Conservation (phyloP, 2,113 vertebrate species). For the Rhombomys opimus region DNA sequence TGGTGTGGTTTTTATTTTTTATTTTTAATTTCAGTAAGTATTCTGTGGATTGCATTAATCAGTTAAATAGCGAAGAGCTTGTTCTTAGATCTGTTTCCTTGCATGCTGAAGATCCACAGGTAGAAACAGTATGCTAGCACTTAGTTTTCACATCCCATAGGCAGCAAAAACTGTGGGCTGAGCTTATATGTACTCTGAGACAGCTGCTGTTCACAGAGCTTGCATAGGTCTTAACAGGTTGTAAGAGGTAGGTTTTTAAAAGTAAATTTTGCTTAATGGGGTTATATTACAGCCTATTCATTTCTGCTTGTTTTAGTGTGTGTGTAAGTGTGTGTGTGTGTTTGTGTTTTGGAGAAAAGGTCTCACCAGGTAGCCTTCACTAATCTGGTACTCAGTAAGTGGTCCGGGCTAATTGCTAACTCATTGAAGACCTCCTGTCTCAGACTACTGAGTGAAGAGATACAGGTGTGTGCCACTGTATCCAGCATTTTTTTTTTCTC, state of each 20-base stretch:
- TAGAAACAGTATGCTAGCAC: background rate
- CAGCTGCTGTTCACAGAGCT: background rate
- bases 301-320: background rate
- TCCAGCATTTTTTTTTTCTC: background rate
- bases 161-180: background rate
- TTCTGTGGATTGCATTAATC: background rate
- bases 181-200: background rate
- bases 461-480: background rate
- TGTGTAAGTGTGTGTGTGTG: background rate
- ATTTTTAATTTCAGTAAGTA: background rate
- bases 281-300: background rate
- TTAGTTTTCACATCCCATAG: background rate
- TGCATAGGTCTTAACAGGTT: background rate
- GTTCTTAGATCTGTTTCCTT: background rate
- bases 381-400: background rate
- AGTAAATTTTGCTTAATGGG: slow-evolving; percentile 12
- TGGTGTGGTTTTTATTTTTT: background rate
- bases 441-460: too few species aligned
- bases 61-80: background rate
- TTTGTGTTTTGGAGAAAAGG: background rate
- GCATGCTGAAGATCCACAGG: slow-evolving; percentile 8
- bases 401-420: background rate
- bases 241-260: background rate
- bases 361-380: background rate
- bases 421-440: too few species aligned